These are phyloP conservation scores for Heliconius aoede DNA, from an alignment of 2,888 invertebrate species.

Conservation along the genomic window DNA sequence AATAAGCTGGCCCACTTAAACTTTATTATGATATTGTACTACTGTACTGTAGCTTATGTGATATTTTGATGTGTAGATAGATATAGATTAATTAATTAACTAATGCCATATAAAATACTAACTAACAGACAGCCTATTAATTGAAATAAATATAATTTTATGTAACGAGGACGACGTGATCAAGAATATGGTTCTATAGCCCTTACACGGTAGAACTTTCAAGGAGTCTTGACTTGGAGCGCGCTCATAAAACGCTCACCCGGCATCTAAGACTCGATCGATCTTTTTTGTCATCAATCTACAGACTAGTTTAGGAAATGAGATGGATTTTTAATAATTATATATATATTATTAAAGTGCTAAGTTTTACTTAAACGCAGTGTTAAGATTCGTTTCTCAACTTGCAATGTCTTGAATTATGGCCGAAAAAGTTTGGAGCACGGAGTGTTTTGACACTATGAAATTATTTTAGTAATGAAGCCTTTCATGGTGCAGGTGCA, in stretches of 20 bases:
- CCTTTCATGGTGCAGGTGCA: too few species aligned
- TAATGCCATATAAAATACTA: background rate
- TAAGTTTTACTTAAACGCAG: background rate
- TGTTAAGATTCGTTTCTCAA: too few species aligned
- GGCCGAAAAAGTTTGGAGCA: too few species aligned
- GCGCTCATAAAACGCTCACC: slow-evolving; percentile 31
- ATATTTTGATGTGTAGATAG: too few species aligned
- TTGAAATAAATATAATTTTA: slow-evolving; percentile 22
- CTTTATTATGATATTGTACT: too few species aligned
- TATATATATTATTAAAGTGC: background rate
- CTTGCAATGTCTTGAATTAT: too few species aligned
- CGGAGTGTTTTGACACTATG: too few species aligned
- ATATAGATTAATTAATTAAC: background rate
- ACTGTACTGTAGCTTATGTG: too few species aligned
- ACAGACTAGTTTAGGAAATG: slow-evolving; percentile 3
- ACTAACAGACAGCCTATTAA: background rate
- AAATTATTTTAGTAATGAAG: too few species aligned
- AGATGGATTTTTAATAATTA: background rate
- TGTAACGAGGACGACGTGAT: slow-evolving; percentile 31
- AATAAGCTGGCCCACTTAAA: too few species aligned
- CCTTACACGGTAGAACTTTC: slow-evolving; percentile 38
- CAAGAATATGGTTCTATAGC: slow-evolving; percentile 27
- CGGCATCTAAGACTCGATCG: slow-evolving; percentile 18
- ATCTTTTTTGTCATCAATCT: slow-evolving; percentile 25
- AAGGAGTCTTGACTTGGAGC: slow-evolving; percentile 30